Conservation (phyloP, 2,113 vertebrate species). For the Esox niger region DNA sequence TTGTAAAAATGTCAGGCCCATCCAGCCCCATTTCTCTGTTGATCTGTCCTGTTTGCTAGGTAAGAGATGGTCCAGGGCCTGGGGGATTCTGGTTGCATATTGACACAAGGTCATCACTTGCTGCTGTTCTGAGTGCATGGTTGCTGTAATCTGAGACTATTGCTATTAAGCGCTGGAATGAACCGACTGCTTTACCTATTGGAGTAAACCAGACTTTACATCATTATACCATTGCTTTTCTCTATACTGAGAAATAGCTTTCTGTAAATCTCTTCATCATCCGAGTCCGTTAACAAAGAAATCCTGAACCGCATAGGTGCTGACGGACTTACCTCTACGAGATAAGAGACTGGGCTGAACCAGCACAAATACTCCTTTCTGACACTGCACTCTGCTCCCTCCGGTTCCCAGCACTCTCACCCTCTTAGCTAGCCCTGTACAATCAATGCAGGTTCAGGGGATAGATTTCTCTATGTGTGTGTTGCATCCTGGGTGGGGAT, state of each 20-base stretch:
- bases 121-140: slow-evolving; percentile 39
- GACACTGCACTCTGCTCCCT: slow-evolving; percentile 46
- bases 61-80: slow-evolving; percentile 19
- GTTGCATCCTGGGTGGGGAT: not conserved
- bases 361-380: slow-evolving; percentile 58
- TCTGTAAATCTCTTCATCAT: slow-evolving; percentile 31
- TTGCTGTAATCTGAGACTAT: slow-evolving; percentile 34
- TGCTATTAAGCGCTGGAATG: not conserved
- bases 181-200: slow-evolving; percentile 3
- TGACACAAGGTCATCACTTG: slow-evolving; percentile 65
- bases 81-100: slow-evolving; percentile 65
- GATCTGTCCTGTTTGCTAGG: slow-evolving; percentile 44
- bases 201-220: slow-evolving; percentile 16
- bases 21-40: not conserved
- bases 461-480: slow-evolving; percentile 3
- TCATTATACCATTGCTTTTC: slow-evolving; percentile 17
- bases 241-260: slow-evolving; percentile 21
- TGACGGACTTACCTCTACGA: slow-evolving; percentile 34
- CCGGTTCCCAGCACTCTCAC: too few species aligned
- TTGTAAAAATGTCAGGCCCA: too few species aligned
- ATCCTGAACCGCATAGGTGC: slow-evolving; percentile 43
- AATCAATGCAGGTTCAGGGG: slow-evolving; percentile 24
- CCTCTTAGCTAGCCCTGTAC: slow-evolving; percentile 12
- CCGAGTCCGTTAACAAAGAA: slow-evolving; percentile 29
- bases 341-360: slow-evolving; percentile 57